Conservation (phyloP, 2,113 vertebrate species). For the Saccopteryx bilineata region DNA sequence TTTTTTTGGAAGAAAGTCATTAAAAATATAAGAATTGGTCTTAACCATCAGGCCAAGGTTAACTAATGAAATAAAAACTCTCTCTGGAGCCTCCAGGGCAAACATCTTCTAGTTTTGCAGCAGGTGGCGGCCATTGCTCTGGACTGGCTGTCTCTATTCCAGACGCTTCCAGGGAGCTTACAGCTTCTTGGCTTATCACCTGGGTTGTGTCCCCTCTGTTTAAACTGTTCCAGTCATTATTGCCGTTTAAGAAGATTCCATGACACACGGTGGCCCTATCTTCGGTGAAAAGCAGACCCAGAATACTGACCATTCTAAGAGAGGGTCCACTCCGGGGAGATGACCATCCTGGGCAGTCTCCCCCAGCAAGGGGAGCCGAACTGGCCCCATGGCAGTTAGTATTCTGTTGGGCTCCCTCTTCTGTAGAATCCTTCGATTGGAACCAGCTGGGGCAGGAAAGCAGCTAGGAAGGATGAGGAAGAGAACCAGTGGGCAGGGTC, state of each 20-base stretch:
- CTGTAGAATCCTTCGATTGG: not conserved
- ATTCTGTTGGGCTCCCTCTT: not conserved
- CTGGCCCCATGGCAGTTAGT: not conserved
- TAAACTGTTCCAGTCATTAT: not conserved
- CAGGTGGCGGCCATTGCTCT: not conserved
- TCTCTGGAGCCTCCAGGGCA: not conserved
- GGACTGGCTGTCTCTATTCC: not conserved
- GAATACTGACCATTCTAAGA: not conserved
- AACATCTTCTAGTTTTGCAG: not conserved
- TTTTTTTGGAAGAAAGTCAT: slow-evolving; percentile 19
- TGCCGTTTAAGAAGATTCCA: slow-evolving; percentile 14
- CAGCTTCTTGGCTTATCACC: not conserved
- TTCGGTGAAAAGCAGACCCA: not conserved
- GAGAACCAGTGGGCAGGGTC: not conserved
- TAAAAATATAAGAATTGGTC: not conserved
- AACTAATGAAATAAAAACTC: slow-evolving; percentile 47
- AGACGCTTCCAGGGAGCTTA: not conserved
- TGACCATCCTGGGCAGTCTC: not conserved
- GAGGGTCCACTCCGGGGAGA: not conserved
- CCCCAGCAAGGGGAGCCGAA: not conserved
- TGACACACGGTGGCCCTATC: not conserved
- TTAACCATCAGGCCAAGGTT: not conserved
- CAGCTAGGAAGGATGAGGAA: not conserved
- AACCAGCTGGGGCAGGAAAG: not conserved
- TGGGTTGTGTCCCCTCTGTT: not conserved